Evolutionary conservation across 2,888 invertebrate genomes (phyloP).

Genomic region (Digitonthophagus gazella): DNA sequence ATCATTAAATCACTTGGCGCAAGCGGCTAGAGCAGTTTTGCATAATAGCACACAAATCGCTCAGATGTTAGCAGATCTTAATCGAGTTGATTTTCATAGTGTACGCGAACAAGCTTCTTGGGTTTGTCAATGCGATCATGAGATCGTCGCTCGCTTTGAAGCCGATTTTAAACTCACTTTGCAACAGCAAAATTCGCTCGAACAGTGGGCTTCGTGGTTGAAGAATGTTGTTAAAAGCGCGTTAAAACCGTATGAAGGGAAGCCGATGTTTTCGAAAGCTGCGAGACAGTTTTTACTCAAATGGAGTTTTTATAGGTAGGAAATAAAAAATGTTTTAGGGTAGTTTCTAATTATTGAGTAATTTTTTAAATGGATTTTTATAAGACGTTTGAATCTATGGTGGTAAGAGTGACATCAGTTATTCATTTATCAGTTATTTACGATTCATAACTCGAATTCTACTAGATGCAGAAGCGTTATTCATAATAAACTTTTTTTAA

Average conservation of each 20-base stretch:
- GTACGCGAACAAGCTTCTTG: constrained; percentile 92
- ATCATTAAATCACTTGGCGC: constrained; percentile 93
- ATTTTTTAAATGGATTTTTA: too few species aligned
- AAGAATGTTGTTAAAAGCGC: constrained; percentile 90
- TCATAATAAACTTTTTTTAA: too few species aligned
- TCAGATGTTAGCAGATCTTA: constrained; percentile 95
- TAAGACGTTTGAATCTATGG: too few species aligned
- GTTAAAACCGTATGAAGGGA: constrained; percentile 83
- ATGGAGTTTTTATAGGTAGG: constrained; percentile 95
- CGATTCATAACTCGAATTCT: too few species aligned
- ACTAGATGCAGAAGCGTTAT: too few species aligned
- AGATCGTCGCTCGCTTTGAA: constrained; percentile 73
- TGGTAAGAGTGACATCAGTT: too few species aligned
- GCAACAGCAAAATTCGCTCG: constrained; percentile 88
- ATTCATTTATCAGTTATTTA: too few species aligned
- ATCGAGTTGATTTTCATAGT: constrained; percentile 96
- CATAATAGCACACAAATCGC: constrained; percentile 93
- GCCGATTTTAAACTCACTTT: constrained; percentile 90
- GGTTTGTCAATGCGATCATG: constrained; percentile 94
- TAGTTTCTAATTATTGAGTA: too few species aligned
- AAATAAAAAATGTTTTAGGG: neutral
- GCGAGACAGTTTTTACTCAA: constrained; percentile 92
- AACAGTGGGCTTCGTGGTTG: constrained; percentile 98
- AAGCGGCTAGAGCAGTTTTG: constrained; percentile 90
- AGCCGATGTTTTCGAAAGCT: constrained; percentile 77